A percentile compares a stretch with the other conserved stretches of the same genome.
phyloP scores from a whole-genome alignment of 1,140 invertebrate genomes.

The Aphidius ervi region DNA sequence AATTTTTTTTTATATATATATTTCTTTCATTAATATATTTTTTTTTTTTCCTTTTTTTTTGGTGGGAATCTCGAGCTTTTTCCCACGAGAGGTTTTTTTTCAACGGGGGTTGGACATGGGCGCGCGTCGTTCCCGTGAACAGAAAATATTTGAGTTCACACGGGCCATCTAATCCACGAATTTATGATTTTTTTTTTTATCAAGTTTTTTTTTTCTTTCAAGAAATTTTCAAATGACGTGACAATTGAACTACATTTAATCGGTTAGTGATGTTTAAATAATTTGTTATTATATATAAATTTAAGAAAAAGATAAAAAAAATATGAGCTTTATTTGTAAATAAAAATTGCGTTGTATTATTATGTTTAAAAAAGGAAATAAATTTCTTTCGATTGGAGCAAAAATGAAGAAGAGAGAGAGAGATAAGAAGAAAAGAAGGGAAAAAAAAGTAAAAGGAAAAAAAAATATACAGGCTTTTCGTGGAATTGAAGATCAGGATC shows the following conservation, averaged over 20 bases:
- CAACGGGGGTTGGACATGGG: too few species aligned
- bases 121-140: too few species aligned
- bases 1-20: too few species aligned
- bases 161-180: not conserved
- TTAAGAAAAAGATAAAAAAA: too few species aligned
- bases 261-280: too few species aligned
- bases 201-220: conserved; percentile 9
- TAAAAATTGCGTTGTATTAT: not conserved
- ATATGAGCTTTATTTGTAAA: not conserved
- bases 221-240: not conserved
- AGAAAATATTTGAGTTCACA: too few species aligned
- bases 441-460: conserved; percentile 8
- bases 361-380: not conserved
- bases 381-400: not conserved
- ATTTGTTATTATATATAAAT: too few species aligned
- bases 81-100: too few species aligned
- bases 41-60: too few species aligned
- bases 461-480: conserved; percentile 9
- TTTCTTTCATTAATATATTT: too few species aligned
- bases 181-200: not conserved
- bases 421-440: conserved; percentile 1
- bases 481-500: conserved; percentile 17
- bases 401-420: not conserved
- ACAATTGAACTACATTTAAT: not conserved
- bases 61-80: too few species aligned